Percentiles rank a stretch among this genome's conserved stretches.
These are phyloP conservation scores for Brienomyrus brachyistius DNA, from an alignment of 2,113 vertebrate genomes.

Conservation along the genomic window DNA sequence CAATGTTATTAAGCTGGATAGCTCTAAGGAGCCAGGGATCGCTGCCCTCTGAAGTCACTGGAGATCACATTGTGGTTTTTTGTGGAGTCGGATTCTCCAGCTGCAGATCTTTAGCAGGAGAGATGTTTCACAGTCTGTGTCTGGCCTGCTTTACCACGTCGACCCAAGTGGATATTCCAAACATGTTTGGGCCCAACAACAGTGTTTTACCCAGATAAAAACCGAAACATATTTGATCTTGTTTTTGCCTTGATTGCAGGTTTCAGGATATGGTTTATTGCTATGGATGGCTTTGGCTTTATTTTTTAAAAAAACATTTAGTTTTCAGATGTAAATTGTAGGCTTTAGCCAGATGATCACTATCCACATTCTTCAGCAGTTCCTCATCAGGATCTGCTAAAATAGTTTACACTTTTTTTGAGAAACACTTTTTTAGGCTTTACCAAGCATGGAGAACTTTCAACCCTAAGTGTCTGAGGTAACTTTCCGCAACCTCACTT, in stretches of 20 bases:
- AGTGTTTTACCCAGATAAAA: neutral
- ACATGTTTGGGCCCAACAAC: neutral
- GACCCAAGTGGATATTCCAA: neutral
- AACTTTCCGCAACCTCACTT: neutral
- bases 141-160: neutral
- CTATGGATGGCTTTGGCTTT: neutral
- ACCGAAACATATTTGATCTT: neutral
- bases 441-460: neutral
- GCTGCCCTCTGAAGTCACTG: neutral
- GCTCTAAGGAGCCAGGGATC: neutral
- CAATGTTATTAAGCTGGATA: neutral
- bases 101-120: neutral
- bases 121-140: neutral
- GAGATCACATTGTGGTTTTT: neutral
- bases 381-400: conserved; percentile 13
- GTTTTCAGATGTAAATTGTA: neutral
- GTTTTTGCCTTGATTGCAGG: neutral
- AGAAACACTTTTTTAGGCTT: neutral
- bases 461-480: neutral
- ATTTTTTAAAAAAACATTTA: neutral
- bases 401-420: conserved; percentile 10
- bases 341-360: neutral
- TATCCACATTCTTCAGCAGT: neutral
- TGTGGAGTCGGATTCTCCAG: neutral
- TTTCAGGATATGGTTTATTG: neutral